Conservation (phyloP, 1,140 invertebrate species). For the Neoseiulus cucumeris region DNA sequence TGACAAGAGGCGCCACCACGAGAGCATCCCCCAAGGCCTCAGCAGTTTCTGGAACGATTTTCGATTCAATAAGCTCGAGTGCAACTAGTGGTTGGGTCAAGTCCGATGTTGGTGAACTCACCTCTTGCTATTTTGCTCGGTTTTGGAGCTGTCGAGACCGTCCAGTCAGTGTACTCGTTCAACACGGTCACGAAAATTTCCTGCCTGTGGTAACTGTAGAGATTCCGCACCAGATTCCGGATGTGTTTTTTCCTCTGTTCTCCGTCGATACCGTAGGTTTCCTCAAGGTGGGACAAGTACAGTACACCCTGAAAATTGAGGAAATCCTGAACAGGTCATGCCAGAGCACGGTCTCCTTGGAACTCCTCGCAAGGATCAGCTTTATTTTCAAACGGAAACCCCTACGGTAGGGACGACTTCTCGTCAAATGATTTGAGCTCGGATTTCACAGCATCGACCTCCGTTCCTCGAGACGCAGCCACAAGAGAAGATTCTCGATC, state of each 20-base stretch:
- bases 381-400: too few relatives aligned
- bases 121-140: background rate
- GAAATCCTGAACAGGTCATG: too few relatives aligned
- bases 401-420: too few relatives aligned
- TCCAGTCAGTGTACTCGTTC: constrained; percentile 85
- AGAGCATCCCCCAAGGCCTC: constrained; percentile 30
- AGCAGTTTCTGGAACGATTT: constrained; percentile 22
- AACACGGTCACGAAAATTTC: constrained; percentile 27
- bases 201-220: constrained; percentile 22
- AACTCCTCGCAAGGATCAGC: too few relatives aligned
- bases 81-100: background rate
- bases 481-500: too few relatives aligned
- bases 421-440: too few relatives aligned
- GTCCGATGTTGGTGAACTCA: background rate
- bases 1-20: constrained; percentile 29
- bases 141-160: constrained; percentile 47
- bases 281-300: constrained; percentile 46
- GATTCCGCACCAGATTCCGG: constrained; percentile 63
- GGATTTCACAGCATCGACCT: too few relatives aligned
- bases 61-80: background rate
- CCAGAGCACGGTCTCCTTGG: too few relatives aligned
- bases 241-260: constrained; percentile 71
- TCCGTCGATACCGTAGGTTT: constrained; percentile 75
- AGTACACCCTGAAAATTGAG: background rate
- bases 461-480: too few relatives aligned